phyloP scores from a whole-genome alignment of 2,888 invertebrate species.

The Sinohyriopsis cumingii region DNA sequence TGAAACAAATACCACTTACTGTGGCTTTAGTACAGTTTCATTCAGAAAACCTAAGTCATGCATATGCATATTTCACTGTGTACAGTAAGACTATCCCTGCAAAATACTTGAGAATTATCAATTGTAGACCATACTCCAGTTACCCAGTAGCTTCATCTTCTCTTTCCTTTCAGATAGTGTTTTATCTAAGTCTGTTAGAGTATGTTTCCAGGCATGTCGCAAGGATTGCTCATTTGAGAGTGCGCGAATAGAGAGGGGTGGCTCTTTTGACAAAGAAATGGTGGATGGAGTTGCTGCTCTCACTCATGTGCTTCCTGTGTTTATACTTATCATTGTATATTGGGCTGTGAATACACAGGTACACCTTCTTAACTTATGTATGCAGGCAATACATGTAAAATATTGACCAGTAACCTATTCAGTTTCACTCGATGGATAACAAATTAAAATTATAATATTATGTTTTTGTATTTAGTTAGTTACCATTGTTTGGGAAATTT shows the following conservation, averaged over 20 bases:
- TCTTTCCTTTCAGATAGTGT: conserved; percentile 42
- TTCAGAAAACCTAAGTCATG: too few species aligned
- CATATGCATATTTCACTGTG: too few species aligned
- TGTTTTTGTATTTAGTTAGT: too few species aligned
- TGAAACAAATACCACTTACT: too few species aligned
- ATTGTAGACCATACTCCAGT: too few species aligned
- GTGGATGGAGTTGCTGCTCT: conserved; percentile 59
- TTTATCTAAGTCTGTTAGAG: conserved; percentile 36
- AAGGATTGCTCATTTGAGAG: conserved; percentile 24
- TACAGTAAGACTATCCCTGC: too few species aligned
- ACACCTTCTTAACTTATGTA: background rate
- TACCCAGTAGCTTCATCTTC: background rate
- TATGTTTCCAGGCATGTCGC: conserved; percentile 40
- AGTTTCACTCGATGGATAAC: background rate
- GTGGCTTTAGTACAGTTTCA: too few species aligned
- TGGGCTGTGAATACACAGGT: conserved; percentile 65
- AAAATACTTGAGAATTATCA: too few species aligned
- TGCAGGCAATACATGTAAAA: background rate
- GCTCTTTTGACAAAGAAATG: conserved; percentile 46
- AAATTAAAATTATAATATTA: background rate
- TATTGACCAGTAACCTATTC: background rate
- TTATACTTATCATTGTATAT: conserved; percentile 56
- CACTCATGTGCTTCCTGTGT: conserved; percentile 56
- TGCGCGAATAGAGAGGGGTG: conserved; percentile 49
- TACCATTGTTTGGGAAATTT: too few species aligned